Conservation (phyloP, 1,140 invertebrate genomes). For the Palaemon carinicauda region DNA sequence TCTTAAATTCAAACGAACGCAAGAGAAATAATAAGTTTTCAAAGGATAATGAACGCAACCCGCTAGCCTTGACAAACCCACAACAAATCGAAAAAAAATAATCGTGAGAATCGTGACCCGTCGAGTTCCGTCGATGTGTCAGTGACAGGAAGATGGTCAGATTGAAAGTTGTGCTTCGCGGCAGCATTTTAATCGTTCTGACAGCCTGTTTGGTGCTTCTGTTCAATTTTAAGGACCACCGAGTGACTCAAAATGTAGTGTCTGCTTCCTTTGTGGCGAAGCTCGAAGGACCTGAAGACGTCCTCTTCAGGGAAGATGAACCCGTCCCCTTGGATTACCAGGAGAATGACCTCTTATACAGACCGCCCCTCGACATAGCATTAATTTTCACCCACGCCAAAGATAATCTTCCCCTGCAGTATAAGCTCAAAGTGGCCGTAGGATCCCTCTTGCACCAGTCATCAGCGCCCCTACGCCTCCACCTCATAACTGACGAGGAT, state of each 20-base stretch:
- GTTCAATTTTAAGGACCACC: no score
- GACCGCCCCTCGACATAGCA: slow-evolving; percentile 62
- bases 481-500: slow-evolving; percentile 75
- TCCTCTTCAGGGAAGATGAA: not conserved
- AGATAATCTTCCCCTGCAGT: slow-evolving; percentile 69
- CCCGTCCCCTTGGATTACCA: not conserved
- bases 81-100: no score
- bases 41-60: no score
- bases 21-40: no score
- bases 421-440: slow-evolving; percentile 71
- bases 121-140: not conserved
- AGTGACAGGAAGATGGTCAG: not conserved
- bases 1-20: no score
- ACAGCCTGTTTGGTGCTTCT: not conserved
- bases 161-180: not conserved
- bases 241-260: not conserved
- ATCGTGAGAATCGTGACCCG: no score
- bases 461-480: slow-evolving; percentile 70
- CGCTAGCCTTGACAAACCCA: no score
- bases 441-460: slow-evolving; percentile 69
- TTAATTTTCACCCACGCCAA: slow-evolving; percentile 72
- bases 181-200: not conserved
- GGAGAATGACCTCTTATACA: slow-evolving; percentile 38
- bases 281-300: not conserved
- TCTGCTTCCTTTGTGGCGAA: not conserved